Conservation (phyloP, 2,888 invertebrate genomes). For the Neoascia interrupta region DNA sequence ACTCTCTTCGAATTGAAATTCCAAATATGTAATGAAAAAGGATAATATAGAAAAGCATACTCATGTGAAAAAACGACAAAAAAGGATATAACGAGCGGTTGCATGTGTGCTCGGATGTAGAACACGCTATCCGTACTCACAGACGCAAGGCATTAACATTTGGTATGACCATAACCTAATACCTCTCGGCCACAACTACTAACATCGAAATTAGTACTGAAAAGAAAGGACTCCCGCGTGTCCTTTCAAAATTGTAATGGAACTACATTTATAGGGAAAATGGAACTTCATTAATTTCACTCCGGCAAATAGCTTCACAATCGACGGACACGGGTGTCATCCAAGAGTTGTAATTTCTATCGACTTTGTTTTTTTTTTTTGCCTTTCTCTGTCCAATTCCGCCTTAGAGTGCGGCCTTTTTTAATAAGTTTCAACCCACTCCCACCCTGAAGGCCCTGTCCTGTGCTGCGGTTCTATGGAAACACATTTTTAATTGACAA, state of each 20-base stretch:
- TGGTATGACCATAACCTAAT: conserved; percentile 18
- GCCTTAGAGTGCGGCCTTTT: too few species aligned
- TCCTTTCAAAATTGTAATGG: conserved; percentile 39
- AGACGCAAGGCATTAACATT: conserved; percentile 42
- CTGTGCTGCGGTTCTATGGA: conserved; percentile 11
- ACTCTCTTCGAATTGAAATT: conserved; percentile 31
- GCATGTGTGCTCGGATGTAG: too few species aligned
- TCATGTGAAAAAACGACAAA: conserved; percentile 15
- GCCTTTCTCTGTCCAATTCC: not conserved
- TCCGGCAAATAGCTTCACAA: conserved; percentile 50
- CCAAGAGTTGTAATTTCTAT: conserved; percentile 2
- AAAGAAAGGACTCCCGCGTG: conserved; percentile 16
- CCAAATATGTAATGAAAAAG: conserved; percentile 11
- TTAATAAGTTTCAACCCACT: conserved; percentile 1
- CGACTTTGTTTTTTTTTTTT: conserved; percentile 3
- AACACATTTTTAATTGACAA: conserved; percentile 39
- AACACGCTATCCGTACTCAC: conserved; percentile 42
- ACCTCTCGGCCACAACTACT: conserved; percentile 12
- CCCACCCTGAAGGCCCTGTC: not conserved
- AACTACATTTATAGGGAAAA: conserved; percentile 22
- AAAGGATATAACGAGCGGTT: too few species aligned
- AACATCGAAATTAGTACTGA: conserved; percentile 41
- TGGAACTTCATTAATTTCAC: conserved; percentile 55
- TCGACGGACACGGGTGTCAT: conserved; percentile 47
- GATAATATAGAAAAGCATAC: conserved; percentile 23